phyloP scores from a whole-genome alignment of 1,140 invertebrate species.

The Sitobion miscanthi region DNA sequence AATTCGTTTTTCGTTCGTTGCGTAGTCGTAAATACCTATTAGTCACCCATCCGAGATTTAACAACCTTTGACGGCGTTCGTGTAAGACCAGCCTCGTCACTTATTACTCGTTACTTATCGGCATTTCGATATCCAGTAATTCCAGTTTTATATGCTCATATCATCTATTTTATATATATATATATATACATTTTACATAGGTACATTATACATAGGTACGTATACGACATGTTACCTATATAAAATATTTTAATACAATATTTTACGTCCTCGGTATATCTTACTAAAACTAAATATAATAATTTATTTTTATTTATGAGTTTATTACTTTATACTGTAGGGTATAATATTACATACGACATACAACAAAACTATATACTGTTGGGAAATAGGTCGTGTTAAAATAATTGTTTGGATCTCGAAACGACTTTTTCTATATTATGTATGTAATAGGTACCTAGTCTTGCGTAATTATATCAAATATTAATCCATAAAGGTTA shows the following conservation, averaged over 20 bases:
- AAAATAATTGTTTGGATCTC: background rate
- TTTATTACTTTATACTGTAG: background rate
- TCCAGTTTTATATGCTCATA: conserved; percentile 1
- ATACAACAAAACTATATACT: background rate
- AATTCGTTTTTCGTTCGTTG: background rate
- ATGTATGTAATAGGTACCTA: background rate
- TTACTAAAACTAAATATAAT: background rate
- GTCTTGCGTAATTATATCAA: background rate
- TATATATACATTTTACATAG: too few species aligned
- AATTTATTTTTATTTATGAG: conserved; percentile 7
- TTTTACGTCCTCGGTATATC: background rate
- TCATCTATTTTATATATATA: background rate
- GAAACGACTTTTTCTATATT: background rate
- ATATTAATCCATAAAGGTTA: background rate
- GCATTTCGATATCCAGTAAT: conserved; percentile 7
- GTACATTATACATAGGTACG: background rate
- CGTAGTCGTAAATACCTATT: background rate
- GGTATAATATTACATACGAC: background rate
- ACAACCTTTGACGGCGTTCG: background rate
- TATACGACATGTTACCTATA: background rate
- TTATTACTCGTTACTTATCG: background rate
- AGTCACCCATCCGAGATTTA: background rate
- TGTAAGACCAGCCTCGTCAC: background rate
- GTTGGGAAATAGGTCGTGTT: background rate
- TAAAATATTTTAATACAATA: background rate